Percentiles rank a stretch among this genome's conserved stretches.
Conservation (phyloP, 2,113 vertebrate species). For the Chrysemys picta region DNA sequence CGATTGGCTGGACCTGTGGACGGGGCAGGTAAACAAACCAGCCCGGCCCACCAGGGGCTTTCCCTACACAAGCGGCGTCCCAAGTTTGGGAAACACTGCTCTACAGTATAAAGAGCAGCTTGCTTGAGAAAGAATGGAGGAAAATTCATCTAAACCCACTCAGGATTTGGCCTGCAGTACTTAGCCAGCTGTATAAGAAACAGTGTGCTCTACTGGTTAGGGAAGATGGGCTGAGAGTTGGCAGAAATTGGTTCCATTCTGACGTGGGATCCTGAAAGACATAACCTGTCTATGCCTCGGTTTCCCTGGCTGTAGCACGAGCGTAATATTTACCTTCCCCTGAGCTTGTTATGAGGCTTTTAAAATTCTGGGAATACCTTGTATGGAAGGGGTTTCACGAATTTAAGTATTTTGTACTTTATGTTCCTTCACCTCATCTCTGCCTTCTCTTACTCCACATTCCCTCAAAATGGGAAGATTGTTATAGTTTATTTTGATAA, state of each 20-base stretch:
- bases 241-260: neutral
- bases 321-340: neutral
- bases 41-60: too few relatives aligned
- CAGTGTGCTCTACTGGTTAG: neutral
- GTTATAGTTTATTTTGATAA: fast-evolving
- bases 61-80: too few relatives aligned
- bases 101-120: neutral
- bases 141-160: neutral
- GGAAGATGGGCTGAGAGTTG: neutral
- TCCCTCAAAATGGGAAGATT: neutral
- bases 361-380: neutral
- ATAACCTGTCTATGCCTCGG: neutral
- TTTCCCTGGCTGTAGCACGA: neutral
- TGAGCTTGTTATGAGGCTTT: fast-evolving
- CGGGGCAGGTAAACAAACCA: too few relatives aligned
- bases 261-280: neutral
- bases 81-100: too few relatives aligned
- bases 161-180: neutral
- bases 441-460: neutral
- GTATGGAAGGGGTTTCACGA: fast-evolving
- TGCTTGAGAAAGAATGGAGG: neutral
- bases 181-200: neutral
- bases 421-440: neutral
- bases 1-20: too few relatives aligned
- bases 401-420: neutral